A percentile compares a stretch with the other conserved stretches of the same genome.
Conservation (phyloP, 2,113 vertebrate species). For the Corydoras maculifer region DNA sequence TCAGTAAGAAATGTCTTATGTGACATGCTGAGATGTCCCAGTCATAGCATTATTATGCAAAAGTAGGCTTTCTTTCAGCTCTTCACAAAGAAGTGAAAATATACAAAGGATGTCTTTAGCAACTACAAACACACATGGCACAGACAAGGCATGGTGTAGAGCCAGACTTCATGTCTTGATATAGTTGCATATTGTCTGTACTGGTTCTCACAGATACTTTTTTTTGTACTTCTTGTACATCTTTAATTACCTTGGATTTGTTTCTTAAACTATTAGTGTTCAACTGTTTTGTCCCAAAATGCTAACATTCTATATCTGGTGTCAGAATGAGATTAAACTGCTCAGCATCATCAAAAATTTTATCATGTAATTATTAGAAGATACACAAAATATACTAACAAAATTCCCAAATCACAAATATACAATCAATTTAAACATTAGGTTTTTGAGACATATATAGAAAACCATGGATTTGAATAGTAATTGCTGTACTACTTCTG, state of each 20-base stretch:
- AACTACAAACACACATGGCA: constrained; percentile 52
- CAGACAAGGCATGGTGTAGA: constrained; percentile 51
- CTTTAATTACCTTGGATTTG: neutral
- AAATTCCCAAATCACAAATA: too few relatives aligned
- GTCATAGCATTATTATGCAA: constrained; percentile 74
- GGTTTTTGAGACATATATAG: too few relatives aligned
- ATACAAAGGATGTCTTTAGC: constrained; percentile 63
- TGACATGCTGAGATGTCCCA: constrained; percentile 58
- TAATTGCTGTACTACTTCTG: too few relatives aligned
- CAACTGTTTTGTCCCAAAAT: neutral
- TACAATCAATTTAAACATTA: neutral
- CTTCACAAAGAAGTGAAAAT: constrained; percentile 60
- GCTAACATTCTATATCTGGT: too few relatives aligned
- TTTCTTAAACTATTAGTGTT: neutral
- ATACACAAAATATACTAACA: too few relatives aligned
- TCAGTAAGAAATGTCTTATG: constrained; percentile 52
- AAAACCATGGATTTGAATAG: too few relatives aligned
- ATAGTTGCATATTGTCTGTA: constrained; percentile 54
- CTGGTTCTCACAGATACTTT: constrained; percentile 51
- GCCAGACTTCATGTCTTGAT: constrained; percentile 56
- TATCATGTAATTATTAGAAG: too few relatives aligned
- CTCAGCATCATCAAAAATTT: too few relatives aligned
- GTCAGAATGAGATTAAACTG: too few relatives aligned
- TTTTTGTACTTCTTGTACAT: neutral
- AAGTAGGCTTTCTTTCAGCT: constrained; percentile 54